Evolutionary conservation across 2,888 invertebrate species (phyloP), one percentile per base, ranked within the genome.

Genomic region (Lapara coniferarum): DNA sequence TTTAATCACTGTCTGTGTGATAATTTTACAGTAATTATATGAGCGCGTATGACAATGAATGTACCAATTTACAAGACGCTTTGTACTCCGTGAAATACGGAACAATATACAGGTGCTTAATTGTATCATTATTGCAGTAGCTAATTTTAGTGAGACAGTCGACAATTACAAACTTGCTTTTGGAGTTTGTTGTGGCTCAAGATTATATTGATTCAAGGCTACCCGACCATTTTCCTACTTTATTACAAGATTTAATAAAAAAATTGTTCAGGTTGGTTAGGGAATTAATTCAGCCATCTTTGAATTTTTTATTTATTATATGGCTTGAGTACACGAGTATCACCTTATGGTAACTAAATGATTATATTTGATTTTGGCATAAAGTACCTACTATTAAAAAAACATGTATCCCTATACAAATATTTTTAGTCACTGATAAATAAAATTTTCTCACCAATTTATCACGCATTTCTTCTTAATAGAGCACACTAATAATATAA

Each of bases 1-100:
- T 63, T 63, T 49, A 63, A 63, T 49, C 63, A 49, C 49, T 63
- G 19, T 16, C 19, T 3, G 13, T 49, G 49, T 59, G 37, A 46
- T 46, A 59, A 59, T 59, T 59, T 46, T 10, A 44, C 59, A 7
- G 46, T 63, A 63, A 63, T 63, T 63, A 63, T 19, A 49, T 46
- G 49, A 49, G 46, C 46, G 49, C 19, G 46, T 46, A 49, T 19
- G 46, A 46, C 63, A 19, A 63, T 63, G 13, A 63, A 49, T 19
- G 63, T 19, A 46, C 63, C 49, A 63, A 19, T 49, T 63, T 63
- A 63, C 63, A 8, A 37, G 30, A 30, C 37, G 30, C 19, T 63
- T 63, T 63, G 63, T 49, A 49, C 19, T 19, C 19, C 49, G 63
- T 46, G 63, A 63, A 46, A 63, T 44, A 13, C 14, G n/a, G 46